phyloP scores from a whole-genome alignment of 2,888 invertebrate genomes.

The Aphodius granarius region DNA sequence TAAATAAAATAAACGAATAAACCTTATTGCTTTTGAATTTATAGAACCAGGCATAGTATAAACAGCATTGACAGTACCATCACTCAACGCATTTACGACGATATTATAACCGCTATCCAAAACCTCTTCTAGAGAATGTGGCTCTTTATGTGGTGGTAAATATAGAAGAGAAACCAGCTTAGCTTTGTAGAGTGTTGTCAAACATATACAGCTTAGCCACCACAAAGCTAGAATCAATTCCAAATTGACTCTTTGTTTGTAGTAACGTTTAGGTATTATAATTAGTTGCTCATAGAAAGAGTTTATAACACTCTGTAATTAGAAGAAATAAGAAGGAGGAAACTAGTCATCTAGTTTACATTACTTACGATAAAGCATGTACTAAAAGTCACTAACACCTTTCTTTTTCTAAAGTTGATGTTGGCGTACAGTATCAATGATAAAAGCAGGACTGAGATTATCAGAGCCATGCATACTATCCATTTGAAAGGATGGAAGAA shows the following conservation, averaged over 20 bases:
- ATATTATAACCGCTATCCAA: conserved; percentile 33
- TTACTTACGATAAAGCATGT: neutral
- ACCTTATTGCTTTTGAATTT: neutral
- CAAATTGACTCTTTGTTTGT: conserved; percentile 2
- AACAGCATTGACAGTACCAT: neutral
- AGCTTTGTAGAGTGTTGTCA: conserved; percentile 35
- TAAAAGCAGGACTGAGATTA: conserved; percentile 15
- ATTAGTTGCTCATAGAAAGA: neutral
- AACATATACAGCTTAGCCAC: conserved; percentile 30
- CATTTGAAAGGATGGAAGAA: conserved; percentile 30
- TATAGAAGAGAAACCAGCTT: conserved; percentile 35
- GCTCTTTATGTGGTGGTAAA: conserved; percentile 32
- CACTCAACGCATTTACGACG: conserved; percentile 22
- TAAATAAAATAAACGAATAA: neutral
- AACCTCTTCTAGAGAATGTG: conserved; percentile 31
- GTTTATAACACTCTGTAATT: neutral
- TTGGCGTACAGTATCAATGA: neutral
- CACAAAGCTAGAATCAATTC: conserved; percentile 30
- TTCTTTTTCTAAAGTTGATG: neutral
- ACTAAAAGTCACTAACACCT: neutral
- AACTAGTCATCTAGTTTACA: neutral
- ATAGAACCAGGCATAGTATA: neutral
- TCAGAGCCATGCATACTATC: conserved; percentile 28
- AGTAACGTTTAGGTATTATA: neutral
- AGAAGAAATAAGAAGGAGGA: neutral